These are phyloP conservation scores for Sarcophaga bullata DNA, from an alignment of 1,140 invertebrate species.

Conservation along the genomic window DNA sequence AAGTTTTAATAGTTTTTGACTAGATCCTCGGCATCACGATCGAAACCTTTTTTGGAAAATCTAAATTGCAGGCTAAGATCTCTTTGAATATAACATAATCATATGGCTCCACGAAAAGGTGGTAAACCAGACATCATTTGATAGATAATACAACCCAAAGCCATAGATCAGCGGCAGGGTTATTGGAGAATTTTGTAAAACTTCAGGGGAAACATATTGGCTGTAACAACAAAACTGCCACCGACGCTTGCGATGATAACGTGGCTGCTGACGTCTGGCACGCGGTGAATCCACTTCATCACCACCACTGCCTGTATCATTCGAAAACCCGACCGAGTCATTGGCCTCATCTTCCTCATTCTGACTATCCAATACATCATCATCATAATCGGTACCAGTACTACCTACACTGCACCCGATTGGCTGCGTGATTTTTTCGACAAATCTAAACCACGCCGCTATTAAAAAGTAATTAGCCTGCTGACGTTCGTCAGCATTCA, in stretches of 20 bases:
- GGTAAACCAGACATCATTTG: constrained; percentile 95
- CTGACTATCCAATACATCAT: constrained; percentile 54
- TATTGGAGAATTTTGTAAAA: constrained; percentile 84
- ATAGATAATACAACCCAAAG: constrained; percentile 96
- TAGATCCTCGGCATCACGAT: constrained; percentile 83
- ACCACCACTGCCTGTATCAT: constrained; percentile 40
- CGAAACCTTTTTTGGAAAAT: constrained; percentile 93
- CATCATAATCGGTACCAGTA: constrained; percentile 47
- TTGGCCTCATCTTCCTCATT: constrained; percentile 52
- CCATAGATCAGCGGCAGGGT: constrained; percentile 94
- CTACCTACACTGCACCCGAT: constrained; percentile 42
- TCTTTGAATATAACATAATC: constrained; percentile 98
- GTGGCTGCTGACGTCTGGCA: constrained; percentile 34
- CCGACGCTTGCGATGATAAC: constrained; percentile 66
- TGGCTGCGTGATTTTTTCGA: constrained; percentile 20
- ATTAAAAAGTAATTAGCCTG: constrained; percentile 42
- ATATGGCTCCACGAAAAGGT: constrained; percentile 90
- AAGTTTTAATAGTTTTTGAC: constrained; percentile 87
- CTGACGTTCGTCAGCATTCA: constrained; percentile 66
- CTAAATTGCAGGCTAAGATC: constrained; percentile 90
- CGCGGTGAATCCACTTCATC: constrained; percentile 50
- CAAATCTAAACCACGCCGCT: constrained; percentile 25
- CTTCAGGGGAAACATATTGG: constrained; percentile 98
- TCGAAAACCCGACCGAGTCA: constrained; percentile 39
- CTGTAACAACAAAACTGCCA: constrained; percentile 98